phyloP scores from a whole-genome alignment of 2,797 vertebrate species.

The Salarias fasciatus region DNA sequence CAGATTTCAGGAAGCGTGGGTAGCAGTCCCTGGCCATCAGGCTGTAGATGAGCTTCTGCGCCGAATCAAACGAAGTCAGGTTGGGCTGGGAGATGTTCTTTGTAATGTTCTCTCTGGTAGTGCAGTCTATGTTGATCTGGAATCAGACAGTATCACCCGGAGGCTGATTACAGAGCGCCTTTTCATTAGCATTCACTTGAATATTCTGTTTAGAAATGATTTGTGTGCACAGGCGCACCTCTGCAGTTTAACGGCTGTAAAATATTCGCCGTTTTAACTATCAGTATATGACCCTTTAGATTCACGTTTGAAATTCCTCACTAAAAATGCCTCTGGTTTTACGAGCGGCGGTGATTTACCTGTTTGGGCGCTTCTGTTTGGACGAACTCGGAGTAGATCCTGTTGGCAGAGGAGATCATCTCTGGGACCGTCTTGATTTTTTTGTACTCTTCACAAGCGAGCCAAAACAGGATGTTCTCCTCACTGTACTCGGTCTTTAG shows the following conservation, averaged over 20 bases:
- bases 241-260: background rate
- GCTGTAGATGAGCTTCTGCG: conserved; percentile 90
- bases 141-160: conserved; percentile 56
- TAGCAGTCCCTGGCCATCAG: conserved; percentile 97
- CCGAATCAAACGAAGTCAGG: conserved; percentile 90
- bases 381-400: conserved; percentile 95
- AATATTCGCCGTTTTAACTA: conserved; percentile 2
- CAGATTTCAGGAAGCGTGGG: conserved; percentile 94
- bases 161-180: conserved; percentile 16
- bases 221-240: background rate
- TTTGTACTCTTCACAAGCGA: conserved; percentile 94
- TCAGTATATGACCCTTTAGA: background rate
- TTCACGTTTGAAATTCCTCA: conserved; percentile 3
- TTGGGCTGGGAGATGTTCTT: conserved; percentile 90
- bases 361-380: conserved; percentile 91
- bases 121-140: conserved; percentile 97
- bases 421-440: conserved; percentile 87
- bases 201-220: conserved; percentile 1
- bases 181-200: conserved; percentile 18
- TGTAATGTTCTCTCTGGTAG: conserved; percentile 89
- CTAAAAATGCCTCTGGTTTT: background rate
- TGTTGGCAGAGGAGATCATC: conserved; percentile 88
- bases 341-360: conserved; percentile 74
- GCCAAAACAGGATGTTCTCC: conserved; percentile 96
- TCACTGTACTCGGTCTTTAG: conserved; percentile 95